These are phyloP conservation scores for Timandra comae DNA, from an alignment of 2,888 invertebrate genomes.

Conservation along the genomic window DNA sequence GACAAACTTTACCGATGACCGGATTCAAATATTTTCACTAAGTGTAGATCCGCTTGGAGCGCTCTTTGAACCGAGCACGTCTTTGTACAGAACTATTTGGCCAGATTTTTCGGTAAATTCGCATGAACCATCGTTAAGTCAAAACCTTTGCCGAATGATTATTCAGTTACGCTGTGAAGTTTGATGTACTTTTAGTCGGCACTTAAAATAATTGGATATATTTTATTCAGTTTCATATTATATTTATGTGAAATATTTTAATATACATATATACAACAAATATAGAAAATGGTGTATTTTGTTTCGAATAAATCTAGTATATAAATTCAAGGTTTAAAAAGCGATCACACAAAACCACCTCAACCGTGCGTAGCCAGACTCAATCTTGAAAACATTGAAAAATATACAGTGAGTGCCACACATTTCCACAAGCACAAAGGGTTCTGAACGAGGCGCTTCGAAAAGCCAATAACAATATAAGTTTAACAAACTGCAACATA, in stretches of 20 bases:
- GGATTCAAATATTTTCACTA: constrained; percentile 61
- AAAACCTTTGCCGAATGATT: constrained; percentile 13
- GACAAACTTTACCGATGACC: constrained; percentile 42
- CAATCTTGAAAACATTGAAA: constrained; percentile 8
- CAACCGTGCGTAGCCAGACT: background rate
- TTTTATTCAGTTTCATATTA: too few relatives aligned
- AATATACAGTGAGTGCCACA: constrained; percentile 14
- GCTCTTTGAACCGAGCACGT: constrained; percentile 42
- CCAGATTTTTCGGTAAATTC: constrained; percentile 37
- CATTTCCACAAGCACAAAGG: constrained; percentile 16
- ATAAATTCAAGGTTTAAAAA: too few relatives aligned
- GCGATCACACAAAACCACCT: too few relatives aligned
- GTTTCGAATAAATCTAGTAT: too few relatives aligned
- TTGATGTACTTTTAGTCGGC: constrained; percentile 4
- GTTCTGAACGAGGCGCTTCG: constrained; percentile 23
- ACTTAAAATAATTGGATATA: too few relatives aligned
- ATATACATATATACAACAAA: too few relatives aligned
- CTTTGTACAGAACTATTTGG: constrained; percentile 32
- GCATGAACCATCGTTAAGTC: constrained; percentile 28
- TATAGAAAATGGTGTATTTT: too few relatives aligned
- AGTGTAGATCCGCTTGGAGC: constrained; percentile 42
- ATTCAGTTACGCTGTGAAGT: constrained; percentile 13
- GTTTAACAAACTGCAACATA: constrained; percentile 51
- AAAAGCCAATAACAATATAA: constrained; percentile 57
- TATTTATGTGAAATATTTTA: too few relatives aligned